Percentiles rank a stretch among this genome's conserved stretches.
Conservation (phyloP, 2,113 vertebrate species). For the Lophura nycthemera region DNA sequence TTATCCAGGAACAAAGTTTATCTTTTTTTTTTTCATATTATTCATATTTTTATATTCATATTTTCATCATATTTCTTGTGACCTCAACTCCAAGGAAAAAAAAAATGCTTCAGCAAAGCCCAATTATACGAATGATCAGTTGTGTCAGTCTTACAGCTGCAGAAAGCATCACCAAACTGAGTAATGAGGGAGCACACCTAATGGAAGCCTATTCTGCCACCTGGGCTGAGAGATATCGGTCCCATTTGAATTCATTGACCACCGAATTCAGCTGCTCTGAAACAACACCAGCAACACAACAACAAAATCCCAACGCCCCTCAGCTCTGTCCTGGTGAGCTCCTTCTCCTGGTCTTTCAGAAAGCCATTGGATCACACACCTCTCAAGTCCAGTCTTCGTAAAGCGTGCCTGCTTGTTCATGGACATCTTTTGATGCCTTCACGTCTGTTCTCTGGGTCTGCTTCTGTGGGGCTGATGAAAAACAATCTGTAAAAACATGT, state of each 20-base stretch:
- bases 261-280: background rate
- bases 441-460: conserved; percentile 40
- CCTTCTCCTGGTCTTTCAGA: background rate
- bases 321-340: background rate
- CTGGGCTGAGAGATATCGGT: background rate
- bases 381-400: background rate
- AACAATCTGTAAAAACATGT: background rate
- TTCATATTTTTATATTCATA: too few relatives aligned
- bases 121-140: background rate
- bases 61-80: background rate
- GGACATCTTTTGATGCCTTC: conserved; percentile 14
- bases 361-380: background rate
- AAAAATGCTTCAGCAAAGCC: background rate
- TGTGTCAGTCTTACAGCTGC: background rate
- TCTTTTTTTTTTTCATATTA: background rate
- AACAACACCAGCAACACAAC: background rate
- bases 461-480: conserved; percentile 63
- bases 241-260: background rate
- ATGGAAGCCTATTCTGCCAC: background rate
- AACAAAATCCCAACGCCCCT: background rate
- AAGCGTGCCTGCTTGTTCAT: background rate
- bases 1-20: background rate
- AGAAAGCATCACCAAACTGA: background rate
- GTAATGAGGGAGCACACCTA: background rate
- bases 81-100: background rate